phyloP scores from a whole-genome alignment of 2,113 vertebrate genomes.

The Mastomys coucha region DNA sequence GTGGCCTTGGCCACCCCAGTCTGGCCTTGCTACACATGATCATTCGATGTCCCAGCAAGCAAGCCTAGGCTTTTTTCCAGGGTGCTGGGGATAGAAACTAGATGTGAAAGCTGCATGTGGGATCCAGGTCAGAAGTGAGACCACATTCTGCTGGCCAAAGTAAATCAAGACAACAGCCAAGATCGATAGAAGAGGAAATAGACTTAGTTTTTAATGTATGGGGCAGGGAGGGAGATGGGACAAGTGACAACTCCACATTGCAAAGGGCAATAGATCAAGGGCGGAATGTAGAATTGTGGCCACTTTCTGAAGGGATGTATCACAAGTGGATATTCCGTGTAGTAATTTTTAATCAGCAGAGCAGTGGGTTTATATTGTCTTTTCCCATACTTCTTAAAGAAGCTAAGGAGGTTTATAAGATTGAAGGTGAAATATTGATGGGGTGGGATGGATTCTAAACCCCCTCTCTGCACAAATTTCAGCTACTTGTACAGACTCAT shows the following conservation, averaged over 20 bases:
- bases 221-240: not conserved
- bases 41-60: not conserved
- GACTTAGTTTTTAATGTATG: not conserved
- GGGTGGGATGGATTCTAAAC: constrained; percentile 3
- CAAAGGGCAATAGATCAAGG: not conserved
- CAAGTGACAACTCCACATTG: not conserved
- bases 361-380: not conserved
- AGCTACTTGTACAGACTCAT: not conserved
- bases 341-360: constrained; percentile 24
- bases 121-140: not conserved
- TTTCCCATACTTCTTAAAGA: not conserved
- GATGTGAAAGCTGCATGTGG: not conserved
- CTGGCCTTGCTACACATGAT: not conserved
- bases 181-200: not conserved
- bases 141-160: not conserved
- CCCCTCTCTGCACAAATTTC: not conserved
- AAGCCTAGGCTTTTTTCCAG: not conserved
- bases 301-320: not conserved
- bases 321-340: not conserved
- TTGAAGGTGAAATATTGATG: not conserved
- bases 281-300: not conserved
- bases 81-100: not conserved
- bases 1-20: not conserved
- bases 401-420: not conserved
- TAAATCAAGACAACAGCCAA: not conserved